These are phyloP conservation scores for Mellilla xanthometata DNA, from an alignment of 2,888 invertebrate genomes.

Conservation along the genomic window DNA sequence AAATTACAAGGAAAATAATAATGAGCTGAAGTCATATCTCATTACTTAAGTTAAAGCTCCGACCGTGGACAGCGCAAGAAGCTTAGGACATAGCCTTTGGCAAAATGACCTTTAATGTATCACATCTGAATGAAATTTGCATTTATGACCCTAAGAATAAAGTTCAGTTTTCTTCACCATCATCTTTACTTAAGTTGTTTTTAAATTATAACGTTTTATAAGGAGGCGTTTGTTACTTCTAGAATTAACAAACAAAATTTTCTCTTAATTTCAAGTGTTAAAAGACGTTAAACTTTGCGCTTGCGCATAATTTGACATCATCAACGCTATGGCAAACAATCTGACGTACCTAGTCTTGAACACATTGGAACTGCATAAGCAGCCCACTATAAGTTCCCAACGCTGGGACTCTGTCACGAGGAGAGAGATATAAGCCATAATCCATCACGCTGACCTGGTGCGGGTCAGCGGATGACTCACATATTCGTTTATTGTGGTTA, in stretches of 20 bases:
- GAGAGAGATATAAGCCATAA: no score
- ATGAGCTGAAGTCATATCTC: constrained; percentile 74
- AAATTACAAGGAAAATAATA: constrained; percentile 66
- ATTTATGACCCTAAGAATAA: not conserved
- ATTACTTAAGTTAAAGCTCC: constrained; percentile 43
- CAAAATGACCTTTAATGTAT: not conserved
- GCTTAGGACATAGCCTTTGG: constrained; percentile 12
- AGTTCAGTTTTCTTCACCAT: not conserved
- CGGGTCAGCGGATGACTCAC: no score
- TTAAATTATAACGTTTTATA: constrained; percentile 5
- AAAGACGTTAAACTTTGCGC: constrained; percentile 22
- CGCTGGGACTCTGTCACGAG: no score
- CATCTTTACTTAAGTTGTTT: constrained; percentile 6
- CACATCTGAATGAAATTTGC: not conserved
- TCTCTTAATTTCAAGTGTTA: constrained; percentile 43
- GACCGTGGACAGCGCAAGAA: constrained; percentile 24
- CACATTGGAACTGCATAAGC: no score
- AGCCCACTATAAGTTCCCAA: no score
- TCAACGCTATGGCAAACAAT: no score
- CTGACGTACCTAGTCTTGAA: no score
- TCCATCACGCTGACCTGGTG: no score
- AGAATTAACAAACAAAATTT: constrained; percentile 30
- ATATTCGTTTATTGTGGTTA: no score
- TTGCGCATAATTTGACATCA: not conserved
- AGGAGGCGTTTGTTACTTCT: constrained; percentile 25